Evolutionary conservation across 2,113 vertebrate genomes (phyloP).

Genomic region (Oreocharis arfaki): DNA sequence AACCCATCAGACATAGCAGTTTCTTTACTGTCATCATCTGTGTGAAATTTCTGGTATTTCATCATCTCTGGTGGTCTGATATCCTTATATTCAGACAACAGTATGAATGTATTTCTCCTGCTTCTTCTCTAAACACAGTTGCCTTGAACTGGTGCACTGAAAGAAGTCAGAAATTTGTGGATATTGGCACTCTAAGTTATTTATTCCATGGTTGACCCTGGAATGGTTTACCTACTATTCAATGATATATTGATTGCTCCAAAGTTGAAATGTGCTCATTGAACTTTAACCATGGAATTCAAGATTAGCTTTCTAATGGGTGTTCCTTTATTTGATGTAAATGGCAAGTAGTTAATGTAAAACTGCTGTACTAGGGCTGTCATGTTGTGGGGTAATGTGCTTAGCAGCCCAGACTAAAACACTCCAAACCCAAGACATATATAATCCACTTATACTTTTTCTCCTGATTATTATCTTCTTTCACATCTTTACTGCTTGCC

Average conservation of each 20-base stretch:
- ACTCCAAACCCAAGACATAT: background rate
- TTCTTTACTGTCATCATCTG: background rate
- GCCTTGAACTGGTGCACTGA: background rate
- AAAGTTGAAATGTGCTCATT: background rate
- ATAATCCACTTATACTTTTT: background rate
- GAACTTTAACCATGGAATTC: background rate
- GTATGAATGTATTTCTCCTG: background rate
- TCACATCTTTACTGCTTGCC: background rate
- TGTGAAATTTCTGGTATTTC: background rate
- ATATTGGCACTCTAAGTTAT: background rate
- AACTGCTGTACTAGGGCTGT: background rate
- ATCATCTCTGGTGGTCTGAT: background rate
- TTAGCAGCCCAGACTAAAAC: background rate
- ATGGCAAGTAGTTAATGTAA: background rate
- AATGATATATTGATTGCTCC: background rate
- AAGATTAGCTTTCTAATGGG: background rate
- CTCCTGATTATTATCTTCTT: background rate
- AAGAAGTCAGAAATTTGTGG: background rate
- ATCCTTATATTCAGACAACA: background rate
- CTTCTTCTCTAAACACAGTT: background rate
- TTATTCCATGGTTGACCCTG: background rate
- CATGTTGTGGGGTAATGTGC: fast-evolving
- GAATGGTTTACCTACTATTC: background rate
- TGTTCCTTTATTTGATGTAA: background rate
- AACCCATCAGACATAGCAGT: background rate